Base-by-base conservation (phyloP, 2,113 vertebrate species). In the Taurulus bubalis region DNA sequence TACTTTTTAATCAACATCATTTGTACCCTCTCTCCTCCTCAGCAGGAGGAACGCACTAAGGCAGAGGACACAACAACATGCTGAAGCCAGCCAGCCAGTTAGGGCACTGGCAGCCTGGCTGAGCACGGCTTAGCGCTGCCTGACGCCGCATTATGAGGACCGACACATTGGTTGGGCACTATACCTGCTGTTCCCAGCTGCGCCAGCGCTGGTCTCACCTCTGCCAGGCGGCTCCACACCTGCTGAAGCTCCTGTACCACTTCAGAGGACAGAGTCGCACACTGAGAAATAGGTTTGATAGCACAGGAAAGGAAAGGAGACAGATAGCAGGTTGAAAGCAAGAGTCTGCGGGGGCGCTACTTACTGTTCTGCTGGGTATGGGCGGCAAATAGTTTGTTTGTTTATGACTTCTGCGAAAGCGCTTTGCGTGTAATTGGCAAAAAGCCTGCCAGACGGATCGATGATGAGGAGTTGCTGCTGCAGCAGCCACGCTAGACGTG, bases 351-450 rank as follows among this genome's bases (percentile, higher is more conserved):
- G 58, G 58, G 45, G 56, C 60, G 64, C 45, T 74, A 16, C 71
- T 84, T 71, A 67, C 78, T 77, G 71, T 59, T 88, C 71, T 73
- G 45, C 59, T 60, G 24, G 68, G 80, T 70, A 64, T 4, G 47
- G 76, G 77, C n/a, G 38, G 64, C 47, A 76, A 84, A 82, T 83
- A 84, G 69, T 56, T 70, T 89, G 71, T 78, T 84, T 89, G 82
- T 91, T 90, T 88, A 76, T 89, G 75, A 85, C 70, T 79, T 84
- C 22, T 88, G 78, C 77, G 75, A 83, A 87, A 85, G 87, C 83
- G 4, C 38, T 42, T 74, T 85, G 88, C 34, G 45, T 89, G 77
- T 91, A 85, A 89, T 71, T 91, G 85, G 85, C 89, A 87, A 82
- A 89, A 83, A 77, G 75, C 76, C 83, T 77, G 65, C 75, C 77